These are phyloP conservation scores for Drosophila pegasa DNA, from an alignment of 2,888 invertebrate species.

Conservation along the genomic window DNA sequence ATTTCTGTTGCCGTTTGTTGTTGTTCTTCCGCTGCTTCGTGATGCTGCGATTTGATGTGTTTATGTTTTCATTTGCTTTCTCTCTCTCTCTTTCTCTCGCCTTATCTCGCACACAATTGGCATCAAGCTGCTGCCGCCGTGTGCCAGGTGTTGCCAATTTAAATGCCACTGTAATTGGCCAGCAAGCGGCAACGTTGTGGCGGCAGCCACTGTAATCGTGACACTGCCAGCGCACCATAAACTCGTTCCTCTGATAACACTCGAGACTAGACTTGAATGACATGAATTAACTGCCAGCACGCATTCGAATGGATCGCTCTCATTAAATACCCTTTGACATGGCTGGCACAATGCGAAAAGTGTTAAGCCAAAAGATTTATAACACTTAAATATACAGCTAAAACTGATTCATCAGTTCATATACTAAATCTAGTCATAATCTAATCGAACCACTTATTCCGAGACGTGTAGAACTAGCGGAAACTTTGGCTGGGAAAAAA, in stretches of 20 bases:
- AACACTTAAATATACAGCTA: background rate
- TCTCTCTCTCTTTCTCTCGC: no score
- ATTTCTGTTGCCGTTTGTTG: slow-evolving; percentile 64
- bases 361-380: background rate
- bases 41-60: slow-evolving; percentile 73
- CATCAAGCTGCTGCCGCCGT: slow-evolving; percentile 28
- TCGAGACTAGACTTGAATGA: slow-evolving; percentile 16
- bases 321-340: slow-evolving; percentile 7
- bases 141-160: slow-evolving; percentile 75
- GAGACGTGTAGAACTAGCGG: background rate
- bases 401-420: no score
- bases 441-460: background rate
- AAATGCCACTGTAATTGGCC: slow-evolving; percentile 67
- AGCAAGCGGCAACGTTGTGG: slow-evolving; percentile 34
- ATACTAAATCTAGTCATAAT: no score
- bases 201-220: slow-evolving; percentile 44
- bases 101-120: slow-evolving; percentile 16
- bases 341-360: background rate
- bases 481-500: background rate
- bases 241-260: slow-evolving; percentile 60
- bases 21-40: slow-evolving; percentile 38
- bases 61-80: slow-evolving; percentile 64
- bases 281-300: slow-evolving; percentile 14
- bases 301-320: slow-evolving; percentile 14
- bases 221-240: slow-evolving; percentile 36